Conservation (phyloP, 2,888 invertebrate species). For the Tipula confusa region DNA sequence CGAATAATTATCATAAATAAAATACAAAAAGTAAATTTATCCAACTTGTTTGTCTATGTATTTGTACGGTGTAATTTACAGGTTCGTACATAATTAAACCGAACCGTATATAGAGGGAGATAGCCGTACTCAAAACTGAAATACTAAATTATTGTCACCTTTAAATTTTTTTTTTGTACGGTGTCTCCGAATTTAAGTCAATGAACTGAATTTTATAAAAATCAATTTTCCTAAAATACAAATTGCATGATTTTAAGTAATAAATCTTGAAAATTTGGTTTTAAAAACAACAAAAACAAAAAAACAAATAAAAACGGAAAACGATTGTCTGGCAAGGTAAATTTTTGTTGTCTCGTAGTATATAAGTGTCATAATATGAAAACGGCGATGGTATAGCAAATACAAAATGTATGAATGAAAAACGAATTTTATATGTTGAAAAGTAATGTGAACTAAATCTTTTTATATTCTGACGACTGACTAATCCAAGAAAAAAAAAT, state of each 20-base stretch:
- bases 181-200: neutral
- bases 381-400: neutral
- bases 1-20: neutral
- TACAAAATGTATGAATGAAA: neutral
- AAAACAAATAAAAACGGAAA: neutral
- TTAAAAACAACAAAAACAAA: too few species aligned
- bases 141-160: too few species aligned
- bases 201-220: neutral
- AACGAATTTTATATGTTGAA: neutral
- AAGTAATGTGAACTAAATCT: neutral
- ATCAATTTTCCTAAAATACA: neutral
- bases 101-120: too few species aligned
- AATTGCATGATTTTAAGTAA: neutral
- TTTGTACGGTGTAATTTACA: neutral
- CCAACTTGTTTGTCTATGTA: neutral
- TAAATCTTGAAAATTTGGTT: neutral
- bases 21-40: neutral
- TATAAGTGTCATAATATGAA: neutral
- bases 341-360: neutral
- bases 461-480: neutral
- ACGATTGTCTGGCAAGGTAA: neutral
- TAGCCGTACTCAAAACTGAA: too few species aligned
- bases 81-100: neutral
- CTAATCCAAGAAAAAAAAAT: constrained; percentile 12
- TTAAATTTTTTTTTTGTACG: too few species aligned